Percentiles rank a stretch among this genome's conserved stretches.
These are phyloP conservation scores for Ceratoteleas bidentatus DNA, from an alignment of 1,140 invertebrate species.

Conservation along the genomic window DNA sequence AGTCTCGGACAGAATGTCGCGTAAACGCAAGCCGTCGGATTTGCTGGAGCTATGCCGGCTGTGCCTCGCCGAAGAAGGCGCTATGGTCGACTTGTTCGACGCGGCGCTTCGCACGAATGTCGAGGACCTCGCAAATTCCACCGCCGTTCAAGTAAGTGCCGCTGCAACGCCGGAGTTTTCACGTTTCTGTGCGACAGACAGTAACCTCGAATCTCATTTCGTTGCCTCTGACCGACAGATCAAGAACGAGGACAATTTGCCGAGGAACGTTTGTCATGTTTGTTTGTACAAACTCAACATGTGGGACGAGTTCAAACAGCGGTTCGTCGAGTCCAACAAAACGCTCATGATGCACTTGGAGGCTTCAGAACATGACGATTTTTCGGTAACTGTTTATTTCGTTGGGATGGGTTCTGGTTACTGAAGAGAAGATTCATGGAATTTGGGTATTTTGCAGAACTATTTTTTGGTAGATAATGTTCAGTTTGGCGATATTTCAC, in stretches of 20 bases:
- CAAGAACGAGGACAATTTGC: slow-evolving; percentile 68
- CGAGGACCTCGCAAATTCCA: slow-evolving; percentile 71
- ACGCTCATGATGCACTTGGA: slow-evolving; percentile 71
- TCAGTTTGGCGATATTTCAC: too few relatives aligned
- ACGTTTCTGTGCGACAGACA: background rate
- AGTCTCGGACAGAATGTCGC: slow-evolving; percentile 65
- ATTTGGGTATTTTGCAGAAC: too few relatives aligned
- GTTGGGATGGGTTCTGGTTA: too few relatives aligned
- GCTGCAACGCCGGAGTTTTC: background rate
- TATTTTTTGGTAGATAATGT: too few relatives aligned
- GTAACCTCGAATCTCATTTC: background rate
- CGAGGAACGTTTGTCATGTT: slow-evolving; percentile 74
- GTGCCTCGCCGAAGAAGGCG: slow-evolving; percentile 71
- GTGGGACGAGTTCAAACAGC: slow-evolving; percentile 77
- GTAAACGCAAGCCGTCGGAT: slow-evolving; percentile 68
- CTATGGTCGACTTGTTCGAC: slow-evolving; percentile 70
- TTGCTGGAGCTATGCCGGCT: slow-evolving; percentile 72
- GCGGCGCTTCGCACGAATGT: slow-evolving; percentile 65
- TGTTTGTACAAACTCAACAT: slow-evolving; percentile 78
- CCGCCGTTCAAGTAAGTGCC: slow-evolving; percentile 70
- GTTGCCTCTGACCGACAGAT: slow-evolving; percentile 61
- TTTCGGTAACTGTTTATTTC: slow-evolving; percentile 65
- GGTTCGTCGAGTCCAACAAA: slow-evolving; percentile 72
- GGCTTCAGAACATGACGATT: slow-evolving; percentile 61
- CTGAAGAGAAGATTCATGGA: too few relatives aligned